Conservation (phyloP, 2,888 invertebrate genomes). For the Netelia inedita region DNA sequence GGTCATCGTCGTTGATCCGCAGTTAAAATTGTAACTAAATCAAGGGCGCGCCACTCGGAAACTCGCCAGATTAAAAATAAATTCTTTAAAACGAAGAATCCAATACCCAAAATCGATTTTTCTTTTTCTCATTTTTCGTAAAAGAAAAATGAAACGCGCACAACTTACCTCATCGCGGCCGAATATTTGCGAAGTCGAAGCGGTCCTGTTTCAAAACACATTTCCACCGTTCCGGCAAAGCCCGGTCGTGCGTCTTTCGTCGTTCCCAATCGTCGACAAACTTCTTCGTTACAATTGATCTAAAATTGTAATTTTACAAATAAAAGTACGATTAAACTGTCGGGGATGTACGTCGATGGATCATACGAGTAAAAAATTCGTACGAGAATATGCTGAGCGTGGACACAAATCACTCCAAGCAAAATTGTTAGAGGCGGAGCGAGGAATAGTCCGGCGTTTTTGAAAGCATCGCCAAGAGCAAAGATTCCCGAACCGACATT, state of each 20-base stretch:
- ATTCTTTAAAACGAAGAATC: no score
- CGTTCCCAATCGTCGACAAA: slow-evolving; percentile 87
- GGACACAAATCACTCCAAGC: slow-evolving; percentile 94
- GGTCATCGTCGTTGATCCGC: no score
- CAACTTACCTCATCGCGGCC: slow-evolving; percentile 87
- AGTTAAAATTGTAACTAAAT: no score
- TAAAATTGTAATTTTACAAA: slow-evolving; percentile 78
- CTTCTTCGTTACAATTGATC: slow-evolving; percentile 90
- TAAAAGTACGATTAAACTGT: not conserved
- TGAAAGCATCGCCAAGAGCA: slow-evolving; percentile 98
- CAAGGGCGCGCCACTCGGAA: not conserved
- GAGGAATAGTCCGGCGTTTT: slow-evolving; percentile 95
- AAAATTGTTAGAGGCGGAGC: slow-evolving; percentile 92
- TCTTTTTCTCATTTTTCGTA: not conserved
- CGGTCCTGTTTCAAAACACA: slow-evolving; percentile 93
- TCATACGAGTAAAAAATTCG: slow-evolving; percentile 77
- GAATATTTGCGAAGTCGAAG: slow-evolving; percentile 88
- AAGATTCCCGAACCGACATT: slow-evolving; percentile 98
- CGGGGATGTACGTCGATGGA: not conserved
- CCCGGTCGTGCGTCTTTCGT: slow-evolving; percentile 87
- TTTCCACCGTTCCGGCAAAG: slow-evolving; percentile 93
- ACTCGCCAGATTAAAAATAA: not conserved
- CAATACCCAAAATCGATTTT: not conserved
- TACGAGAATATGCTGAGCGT: slow-evolving; percentile 97
- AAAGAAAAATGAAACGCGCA: no score